Evolutionary conservation across 1,140 invertebrate species (phyloP), one percentile per base, ranked within the genome.

Genomic region (Drosophila pandora): DNA sequence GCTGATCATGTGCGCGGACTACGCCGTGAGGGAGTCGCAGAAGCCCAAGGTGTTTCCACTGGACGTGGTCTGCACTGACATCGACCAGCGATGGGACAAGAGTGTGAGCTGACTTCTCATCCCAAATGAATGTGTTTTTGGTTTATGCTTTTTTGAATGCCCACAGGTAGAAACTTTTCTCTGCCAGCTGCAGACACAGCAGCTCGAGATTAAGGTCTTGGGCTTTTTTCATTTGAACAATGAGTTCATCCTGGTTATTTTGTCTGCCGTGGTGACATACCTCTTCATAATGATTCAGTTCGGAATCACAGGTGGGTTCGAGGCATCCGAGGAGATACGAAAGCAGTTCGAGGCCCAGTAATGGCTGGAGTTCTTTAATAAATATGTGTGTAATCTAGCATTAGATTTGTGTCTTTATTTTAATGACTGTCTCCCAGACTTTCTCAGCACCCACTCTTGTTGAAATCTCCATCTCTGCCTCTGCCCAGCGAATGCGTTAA

Each of bases 281-380:
- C 60, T 90, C 0, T 90, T 90, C 8, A 78, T 90, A 49, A 8
- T 90, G 28, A 71, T 90, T 32, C 89, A 90, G 50, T 90, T 90
- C 49, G 81, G 84, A n/a, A 59, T 87, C 10, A 83, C 69, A 4
- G 84, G 84, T 12, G 83, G 83, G 3, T 88, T 88, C 6, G 79
- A 88, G 43, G 50, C 52, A 6, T 59, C 48, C 1, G 45, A 85
- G 0, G 81, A 79, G 13, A 13, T 83, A 6, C 52, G 23, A 25
- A 47, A 45, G 13, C 25, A 49, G 10, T 73, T 73, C 3, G 10
- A 43, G 41, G 8, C 10, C 10, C 12, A 8, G 13, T 10, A 12
- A 32, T 61, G 41, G 6, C 7, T 21, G 4, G 7, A 43, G 2
- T 2, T 28, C 25, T 28, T 13, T 10, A 21, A 21, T 43, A 43